A percentile compares a stretch with the other conserved stretches of the same genome.
These are phyloP conservation scores for Microtus montanus DNA, from an alignment of 2,113 vertebrate species.

Conservation along the genomic window DNA sequence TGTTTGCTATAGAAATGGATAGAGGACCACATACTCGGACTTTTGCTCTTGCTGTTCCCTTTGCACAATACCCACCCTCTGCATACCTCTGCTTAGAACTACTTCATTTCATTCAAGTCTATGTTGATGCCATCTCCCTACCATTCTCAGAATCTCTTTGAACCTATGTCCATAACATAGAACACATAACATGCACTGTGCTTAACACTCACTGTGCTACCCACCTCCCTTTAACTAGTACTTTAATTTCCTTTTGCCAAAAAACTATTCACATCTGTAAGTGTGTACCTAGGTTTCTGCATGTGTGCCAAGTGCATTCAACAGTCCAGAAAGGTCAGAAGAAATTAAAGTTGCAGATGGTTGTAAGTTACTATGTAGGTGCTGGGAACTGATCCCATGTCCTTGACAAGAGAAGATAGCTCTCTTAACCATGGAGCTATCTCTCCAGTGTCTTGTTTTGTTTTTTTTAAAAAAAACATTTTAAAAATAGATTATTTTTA, in stretches of 20 bases:
- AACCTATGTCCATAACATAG: not conserved
- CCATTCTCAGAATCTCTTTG: not conserved
- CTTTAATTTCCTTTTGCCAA: not conserved
- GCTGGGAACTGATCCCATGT: not conserved
- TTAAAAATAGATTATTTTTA: not conserved
- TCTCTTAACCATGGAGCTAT: not conserved
- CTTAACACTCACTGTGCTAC: not conserved
- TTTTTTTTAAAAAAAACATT: not conserved
- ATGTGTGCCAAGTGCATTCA: not conserved
- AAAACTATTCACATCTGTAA: not conserved
- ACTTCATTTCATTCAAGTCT: not conserved
- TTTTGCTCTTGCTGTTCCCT: not conserved
- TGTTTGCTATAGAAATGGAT: not conserved
- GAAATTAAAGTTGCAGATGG: not conserved
- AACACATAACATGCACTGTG: not conserved
- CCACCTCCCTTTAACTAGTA: not conserved
- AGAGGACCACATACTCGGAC: not conserved
- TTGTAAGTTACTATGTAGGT: not conserved
- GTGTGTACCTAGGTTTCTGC: not conserved
- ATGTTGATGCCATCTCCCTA: not conserved
- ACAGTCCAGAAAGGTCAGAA: not conserved
- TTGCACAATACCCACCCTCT: not conserved
- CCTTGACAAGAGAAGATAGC: not conserved
- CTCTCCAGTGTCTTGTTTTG: not conserved
- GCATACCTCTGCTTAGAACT: not conserved